Percentiles rank a stretch among this genome's conserved stretches.
Evolutionary conservation across 37 sponge, comb jelly and placozoan genomes (phyloP).

Genomic region (Lycopodina hypogea): DNA sequence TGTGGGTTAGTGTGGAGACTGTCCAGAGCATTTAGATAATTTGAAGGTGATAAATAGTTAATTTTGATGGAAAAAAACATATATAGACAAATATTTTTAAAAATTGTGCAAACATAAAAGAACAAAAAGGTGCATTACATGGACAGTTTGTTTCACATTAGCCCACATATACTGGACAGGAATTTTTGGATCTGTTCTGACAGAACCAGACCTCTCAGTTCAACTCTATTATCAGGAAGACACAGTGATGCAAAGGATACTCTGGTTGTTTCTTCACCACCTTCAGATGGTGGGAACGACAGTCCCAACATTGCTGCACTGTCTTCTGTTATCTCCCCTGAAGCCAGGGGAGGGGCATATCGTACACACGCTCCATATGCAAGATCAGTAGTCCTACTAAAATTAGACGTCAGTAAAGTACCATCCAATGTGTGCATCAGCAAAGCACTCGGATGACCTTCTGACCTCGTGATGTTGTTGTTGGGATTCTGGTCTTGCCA

Average conservation of each 20-base stretch:
- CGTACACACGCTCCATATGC: constrained; percentile 46
- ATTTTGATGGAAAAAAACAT: too few relatives aligned
- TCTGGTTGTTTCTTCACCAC: too few relatives aligned
- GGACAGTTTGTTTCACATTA: not conserved
- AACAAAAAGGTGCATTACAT: too few relatives aligned
- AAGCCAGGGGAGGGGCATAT: constrained; percentile 14
- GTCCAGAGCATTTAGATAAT: too few relatives aligned
- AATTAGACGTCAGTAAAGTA: constrained; percentile 33
- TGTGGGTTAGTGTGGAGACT: not conserved
- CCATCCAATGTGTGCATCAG: constrained; percentile 44
- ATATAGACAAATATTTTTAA: too few relatives aligned
- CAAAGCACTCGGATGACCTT: constrained; percentile 9
- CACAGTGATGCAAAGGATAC: too few relatives aligned
- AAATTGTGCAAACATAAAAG: too few relatives aligned
- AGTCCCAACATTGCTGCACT: not conserved
- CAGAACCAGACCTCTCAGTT: not conserved
- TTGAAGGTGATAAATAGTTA: too few relatives aligned
- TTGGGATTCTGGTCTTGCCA: constrained; percentile 58
- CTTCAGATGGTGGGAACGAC: too few relatives aligned
- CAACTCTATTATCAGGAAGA: too few relatives aligned
- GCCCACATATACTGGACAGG: not conserved
- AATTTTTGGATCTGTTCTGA: not conserved
- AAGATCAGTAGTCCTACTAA: constrained; percentile 34
- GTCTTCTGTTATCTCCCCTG: too few relatives aligned
- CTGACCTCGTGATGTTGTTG: constrained; percentile 13